Evolutionary conservation across 1,140 invertebrate genomes (phyloP), one percentile per base, ranked within the genome.

Genomic region (Eufriesea mexicana): DNA sequence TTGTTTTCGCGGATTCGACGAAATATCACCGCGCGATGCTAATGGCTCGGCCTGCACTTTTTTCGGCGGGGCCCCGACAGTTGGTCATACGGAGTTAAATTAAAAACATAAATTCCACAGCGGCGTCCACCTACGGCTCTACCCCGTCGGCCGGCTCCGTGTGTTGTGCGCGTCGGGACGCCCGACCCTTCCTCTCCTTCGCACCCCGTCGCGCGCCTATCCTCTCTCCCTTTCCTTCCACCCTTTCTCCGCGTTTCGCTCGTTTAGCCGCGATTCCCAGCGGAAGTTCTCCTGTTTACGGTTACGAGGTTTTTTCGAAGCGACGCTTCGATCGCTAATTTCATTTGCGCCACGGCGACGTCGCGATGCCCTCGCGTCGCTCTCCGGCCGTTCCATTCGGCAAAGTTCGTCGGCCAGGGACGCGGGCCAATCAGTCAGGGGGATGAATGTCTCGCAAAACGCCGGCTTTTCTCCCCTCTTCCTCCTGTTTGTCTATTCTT

Each of bases 11-110:
- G 90, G 90, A 93, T 93, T 92, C 91, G 91, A 93, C 92, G 90
- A 93, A 93, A 92, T 93, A 93, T 93, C 91, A 89, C 89, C 89
- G 88, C 81, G 89, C 89, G 87, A 93, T 93, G 92, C 93, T 92
- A 93, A 93, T 93, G 92, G 87, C 87, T 82, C 86, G 83, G 86
- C 79, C 88, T 86, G 88, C 87, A 78, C 85, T 89, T 91, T 91
- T 91, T 90, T 90, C 88, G 74, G 72, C 79, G 61, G 20, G 80
- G 66, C 90, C 35, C 86, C 91, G 92, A 93, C 92, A 92, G 92
- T 92, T 93, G 93, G 92, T 94, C 92, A 94, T 93, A 93, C 92
- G 90, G 91, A 92, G 92, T 94, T 89, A 93, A 94, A 93, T 94
- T 93, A 94, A 94, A 94, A 93, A 93, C 93, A 94, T 94, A 94